Base-by-base conservation (phyloP, 1,140 invertebrate genomes). In the Meloidogyne hapla region DNA sequence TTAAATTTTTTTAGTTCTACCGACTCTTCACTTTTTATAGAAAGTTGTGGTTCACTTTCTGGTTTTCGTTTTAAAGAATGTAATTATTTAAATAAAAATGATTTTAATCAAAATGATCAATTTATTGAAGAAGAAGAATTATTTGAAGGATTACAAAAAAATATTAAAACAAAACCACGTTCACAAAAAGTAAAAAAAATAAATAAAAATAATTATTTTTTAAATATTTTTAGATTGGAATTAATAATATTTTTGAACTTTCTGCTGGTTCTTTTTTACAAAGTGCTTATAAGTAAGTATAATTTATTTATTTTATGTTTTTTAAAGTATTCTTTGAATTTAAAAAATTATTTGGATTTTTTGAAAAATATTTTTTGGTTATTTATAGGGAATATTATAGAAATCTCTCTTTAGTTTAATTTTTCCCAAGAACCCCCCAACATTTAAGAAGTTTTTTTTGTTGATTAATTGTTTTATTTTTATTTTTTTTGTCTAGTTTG, bases 241-340 rank as follows among this genome's bases (percentile, higher is more conserved):
- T 61, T 25, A 81, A 83, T 26, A 82, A 79, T 42, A 76, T 78
- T 26, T 86, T 81, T 64, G 77, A 86, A 69, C n/a, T 86, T 13
- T 77, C 83, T n/a, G 85, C 78, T 25, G 80, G 81, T 56, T 74
- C 74, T 33, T 86, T 80, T 74, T 61, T 76, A 23, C 82, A 87
- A 73, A 81, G 79, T 64, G 85, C 84, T 18, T 86, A 81, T 81
- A 77, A 77, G 23, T 73, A 26, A 73, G 25, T 26, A n/a, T 21
- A n/a, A 9, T 23, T 45, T 2, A 8, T 12, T 26, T 12, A 56
- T 40, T 33, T 23, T 25, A 21, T 10, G 2, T 5, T 6, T n/a
- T 67, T 18, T 13, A 12, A 1, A 18, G 13, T n/a, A 18, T 18
- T 23, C 5, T 23, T 18, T 23, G 21, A 33, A 2, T 12, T 18